Percentiles rank a stretch among this genome's conserved stretches.
phyloP scores from a whole-genome alignment of 2,888 invertebrate genomes.

The Zygogramma bicolorata region DNA sequence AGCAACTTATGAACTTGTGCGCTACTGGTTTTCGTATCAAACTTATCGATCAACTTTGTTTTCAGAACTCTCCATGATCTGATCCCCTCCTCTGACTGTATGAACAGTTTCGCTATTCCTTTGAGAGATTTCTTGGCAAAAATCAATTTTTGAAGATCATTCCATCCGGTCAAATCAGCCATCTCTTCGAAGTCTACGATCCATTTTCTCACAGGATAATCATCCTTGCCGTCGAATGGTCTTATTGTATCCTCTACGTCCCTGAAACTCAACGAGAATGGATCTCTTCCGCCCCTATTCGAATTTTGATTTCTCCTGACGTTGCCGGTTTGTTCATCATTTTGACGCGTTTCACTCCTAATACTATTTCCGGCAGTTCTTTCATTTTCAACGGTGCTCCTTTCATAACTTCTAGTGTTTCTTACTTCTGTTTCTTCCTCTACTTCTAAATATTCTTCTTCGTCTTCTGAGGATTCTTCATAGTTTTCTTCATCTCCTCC shows the following conservation, averaged over 20 bases:
- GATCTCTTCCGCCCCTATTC: too few relatives aligned
- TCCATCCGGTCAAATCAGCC: slow-evolving; percentile 47
- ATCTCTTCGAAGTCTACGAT: slow-evolving; percentile 53
- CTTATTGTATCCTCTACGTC: slow-evolving; percentile 51
- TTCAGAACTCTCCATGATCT: slow-evolving; percentile 47
- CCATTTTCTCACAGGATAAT: slow-evolving; percentile 49
- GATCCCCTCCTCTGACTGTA: slow-evolving; percentile 49
- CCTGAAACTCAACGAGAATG: slow-evolving; percentile 43
- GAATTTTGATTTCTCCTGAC: too few relatives aligned
- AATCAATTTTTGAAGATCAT: slow-evolving; percentile 49
- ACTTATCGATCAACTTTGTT: slow-evolving; percentile 46
- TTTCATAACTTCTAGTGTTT: too few relatives aligned
- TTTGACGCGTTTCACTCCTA: too few relatives aligned
- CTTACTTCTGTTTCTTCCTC: too few relatives aligned
- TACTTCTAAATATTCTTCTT: too few relatives aligned
- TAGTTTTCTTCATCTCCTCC: too few relatives aligned
- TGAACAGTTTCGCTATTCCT: slow-evolving; percentile 52
- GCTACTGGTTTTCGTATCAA: slow-evolving; percentile 45
- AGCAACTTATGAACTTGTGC: slow-evolving; percentile 45
- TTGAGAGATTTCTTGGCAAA: slow-evolving; percentile 53
- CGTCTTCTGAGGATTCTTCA: too few relatives aligned
- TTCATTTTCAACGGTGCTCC: too few relatives aligned
- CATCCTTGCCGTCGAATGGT: slow-evolving; percentile 46
- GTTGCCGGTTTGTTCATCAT: too few relatives aligned
- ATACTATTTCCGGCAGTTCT: too few relatives aligned